These are phyloP conservation scores for Delichon dasypus DNA, from an alignment of 2,797 vertebrate genomes.

Conservation along the genomic window DNA sequence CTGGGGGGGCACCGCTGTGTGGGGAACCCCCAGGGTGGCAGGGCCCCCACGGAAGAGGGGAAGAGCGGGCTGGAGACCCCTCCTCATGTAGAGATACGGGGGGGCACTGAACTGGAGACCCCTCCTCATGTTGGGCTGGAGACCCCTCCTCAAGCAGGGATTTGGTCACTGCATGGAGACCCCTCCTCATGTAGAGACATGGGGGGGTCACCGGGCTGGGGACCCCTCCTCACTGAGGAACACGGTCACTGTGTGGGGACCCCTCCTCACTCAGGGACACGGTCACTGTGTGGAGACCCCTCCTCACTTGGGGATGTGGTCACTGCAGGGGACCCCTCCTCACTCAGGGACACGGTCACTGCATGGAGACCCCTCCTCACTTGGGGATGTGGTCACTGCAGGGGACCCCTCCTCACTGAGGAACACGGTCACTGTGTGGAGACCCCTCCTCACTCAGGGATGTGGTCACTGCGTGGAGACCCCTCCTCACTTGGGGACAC, in stretches of 20 bases:
- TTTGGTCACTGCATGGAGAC: too few relatives aligned
- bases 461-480: not conserved
- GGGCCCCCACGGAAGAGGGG: accelerated
- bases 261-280: not conserved
- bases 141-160: too few relatives aligned
- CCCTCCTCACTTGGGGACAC: accelerated
- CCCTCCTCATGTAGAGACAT: too few relatives aligned
- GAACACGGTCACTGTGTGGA: too few relatives aligned
- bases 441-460: too few relatives aligned
- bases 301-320: not conserved
- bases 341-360: not conserved
- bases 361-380: too few relatives aligned
- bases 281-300: not conserved
- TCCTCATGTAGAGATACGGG: too few relatives aligned
- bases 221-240: not conserved
- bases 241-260: not conserved
- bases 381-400: too few relatives aligned
- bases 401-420: too few relatives aligned
- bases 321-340: not conserved
- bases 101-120: not conserved
- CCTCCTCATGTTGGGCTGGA: not conserved
- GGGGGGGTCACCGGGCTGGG: too few relatives aligned
- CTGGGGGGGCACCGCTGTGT: too few relatives aligned
- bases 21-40: not conserved
- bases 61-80: too few relatives aligned